A percentile compares a stretch with the other conserved stretches of the same genome.
Conservation (phyloP, 2,113 vertebrate species). For the Menura novaehollandiae region DNA sequence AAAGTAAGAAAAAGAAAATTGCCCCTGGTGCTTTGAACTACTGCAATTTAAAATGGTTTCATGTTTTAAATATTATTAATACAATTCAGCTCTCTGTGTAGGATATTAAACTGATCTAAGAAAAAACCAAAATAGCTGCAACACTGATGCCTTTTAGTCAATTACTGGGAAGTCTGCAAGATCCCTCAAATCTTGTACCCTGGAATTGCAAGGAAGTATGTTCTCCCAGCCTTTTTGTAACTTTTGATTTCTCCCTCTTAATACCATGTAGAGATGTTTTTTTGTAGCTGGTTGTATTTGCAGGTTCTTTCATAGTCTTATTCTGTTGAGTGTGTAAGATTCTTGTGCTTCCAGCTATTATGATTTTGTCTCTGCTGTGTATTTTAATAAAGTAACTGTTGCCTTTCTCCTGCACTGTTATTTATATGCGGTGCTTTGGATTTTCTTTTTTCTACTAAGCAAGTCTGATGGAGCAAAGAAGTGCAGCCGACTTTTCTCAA, state of each 20-base stretch:
- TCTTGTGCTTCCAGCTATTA: background rate
- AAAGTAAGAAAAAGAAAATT: background rate
- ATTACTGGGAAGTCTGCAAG: background rate
- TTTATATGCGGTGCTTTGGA: background rate
- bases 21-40: background rate
- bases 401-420: background rate
- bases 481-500: background rate
- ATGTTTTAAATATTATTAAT: background rate
- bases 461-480: background rate
- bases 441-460: background rate
- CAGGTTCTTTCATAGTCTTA: background rate
- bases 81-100: background rate
- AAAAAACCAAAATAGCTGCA: background rate
- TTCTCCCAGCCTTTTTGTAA: background rate
- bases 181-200: background rate
- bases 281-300: background rate
- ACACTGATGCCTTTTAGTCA: background rate
- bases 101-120: background rate
- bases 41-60: background rate
- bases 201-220: background rate
- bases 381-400: background rate
- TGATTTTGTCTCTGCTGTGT: background rate
- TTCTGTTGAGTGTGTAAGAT: background rate
- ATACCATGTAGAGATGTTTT: background rate
- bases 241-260: background rate